Evolutionary conservation across 2,113 vertebrate species (phyloP), one percentile per base, ranked within the genome.

Genomic region (Sclerurus mexicanus): DNA sequence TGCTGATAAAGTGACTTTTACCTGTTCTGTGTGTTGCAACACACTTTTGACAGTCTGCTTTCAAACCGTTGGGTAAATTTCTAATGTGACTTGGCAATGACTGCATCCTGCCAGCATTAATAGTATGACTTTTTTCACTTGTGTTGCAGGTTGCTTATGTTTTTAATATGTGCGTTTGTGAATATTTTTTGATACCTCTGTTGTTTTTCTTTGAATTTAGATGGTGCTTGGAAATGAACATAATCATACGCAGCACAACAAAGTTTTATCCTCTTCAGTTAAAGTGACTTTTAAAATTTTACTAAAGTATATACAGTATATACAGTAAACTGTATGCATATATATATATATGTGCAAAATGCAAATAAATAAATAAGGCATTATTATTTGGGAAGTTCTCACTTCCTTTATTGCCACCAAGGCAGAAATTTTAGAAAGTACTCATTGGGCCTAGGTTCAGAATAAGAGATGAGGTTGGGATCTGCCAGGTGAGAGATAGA

Each of bases 171-270:
- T 81, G 10, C 31, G 42, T 19, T 87, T 12, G 60, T 69, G 19
- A 46, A 69, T 90, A 42, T 42, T 93, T 90, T 50, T 81, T 1
- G 4, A 12, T 60, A 55, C 68, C 13, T 73, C 16, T 63, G 2
- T 49, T 79, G 55, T 22, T 46, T 84, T 83, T 73, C 30, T 77
- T 89, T 80, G 44, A 69, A 72, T 55, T 69, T 33, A 78, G 39
- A n/a, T 64, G 8, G 20, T 64, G 40, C 20, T 87, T 1, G 0
- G 30, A 87, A 81, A 59, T 31, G 20, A 35, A 69, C 25, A 4
- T 31, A 49, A 59, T 37, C 49, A 59, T 9, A 59, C 0, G 0
- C 18, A 72, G n/a, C 19, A 37, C 52, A 78, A 47, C 27, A 69
- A 81, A 50, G 5, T 6, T 58, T 6, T 58, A 28, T 19, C 14